A percentile compares a stretch with the other conserved stretches of the same genome.
Evolutionary conservation across 1,140 invertebrate species (phyloP).

Genomic region (Macrobrachium rosenbergii): DNA sequence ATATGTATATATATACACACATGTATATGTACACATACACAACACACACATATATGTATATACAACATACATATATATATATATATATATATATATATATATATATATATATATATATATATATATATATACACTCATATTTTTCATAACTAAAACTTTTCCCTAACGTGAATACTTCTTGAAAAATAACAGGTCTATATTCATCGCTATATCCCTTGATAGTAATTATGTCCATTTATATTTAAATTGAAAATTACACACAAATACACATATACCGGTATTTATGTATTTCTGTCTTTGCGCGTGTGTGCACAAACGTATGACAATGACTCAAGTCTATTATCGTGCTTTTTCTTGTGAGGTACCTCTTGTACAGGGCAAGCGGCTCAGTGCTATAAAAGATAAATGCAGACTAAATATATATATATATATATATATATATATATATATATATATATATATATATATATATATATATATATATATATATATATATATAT

Average conservation of each 20-base stretch:
- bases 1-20: background rate
- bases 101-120: constrained; percentile 5
- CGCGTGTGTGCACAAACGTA: background rate
- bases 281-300: background rate
- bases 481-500: constrained; percentile 17
- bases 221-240: no score
- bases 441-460: no score
- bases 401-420: no score
- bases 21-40: no score
- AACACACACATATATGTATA: background rate
- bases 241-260: background rate
- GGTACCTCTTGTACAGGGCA: no score
- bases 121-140: background rate
- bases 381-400: no score
- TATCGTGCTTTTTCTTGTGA: no score
- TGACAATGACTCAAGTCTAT: background rate
- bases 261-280: background rate
- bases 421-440: no score
- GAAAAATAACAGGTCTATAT: no score
- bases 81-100: constrained; percentile 8
- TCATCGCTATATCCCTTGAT: no score
- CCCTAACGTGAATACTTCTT: no score
- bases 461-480: constrained; percentile 25
- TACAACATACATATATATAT: background rate
- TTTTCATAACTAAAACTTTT: no score